phyloP scores from a whole-genome alignment of 2,113 vertebrate genomes.

The Ciconia stormi region DNA sequence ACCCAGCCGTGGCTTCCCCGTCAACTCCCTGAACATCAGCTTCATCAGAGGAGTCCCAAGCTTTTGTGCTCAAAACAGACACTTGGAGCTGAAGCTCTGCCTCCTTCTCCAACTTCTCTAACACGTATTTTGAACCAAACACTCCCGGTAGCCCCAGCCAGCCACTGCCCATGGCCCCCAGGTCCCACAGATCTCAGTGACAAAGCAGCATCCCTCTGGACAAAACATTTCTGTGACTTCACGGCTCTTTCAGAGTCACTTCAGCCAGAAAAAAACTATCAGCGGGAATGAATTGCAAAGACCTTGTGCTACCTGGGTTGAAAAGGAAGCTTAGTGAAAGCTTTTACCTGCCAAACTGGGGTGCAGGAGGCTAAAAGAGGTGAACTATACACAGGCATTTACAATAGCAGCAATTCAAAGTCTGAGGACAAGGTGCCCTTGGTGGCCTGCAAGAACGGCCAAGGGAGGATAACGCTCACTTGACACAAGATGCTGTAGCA shows the following conservation, averaged over 20 bases:
- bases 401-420: neutral
- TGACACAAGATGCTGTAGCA: neutral
- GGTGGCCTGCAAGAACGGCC: neutral
- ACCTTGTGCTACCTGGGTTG: neutral
- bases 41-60: neutral
- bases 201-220: neutral
- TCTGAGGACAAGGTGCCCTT: neutral
- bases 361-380: neutral
- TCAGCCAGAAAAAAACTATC: neutral
- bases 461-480: neutral
- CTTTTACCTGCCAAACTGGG: neutral
- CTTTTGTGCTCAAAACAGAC: neutral
- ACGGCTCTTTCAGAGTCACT: neutral
- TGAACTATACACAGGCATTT: neutral
- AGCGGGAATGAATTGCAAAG: neutral
- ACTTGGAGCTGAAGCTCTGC: neutral
- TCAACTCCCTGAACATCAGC: neutral
- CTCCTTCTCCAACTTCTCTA: neutral
- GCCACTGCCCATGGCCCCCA: neutral
- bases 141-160: neutral
- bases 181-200: neutral
- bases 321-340: neutral
- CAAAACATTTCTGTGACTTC: neutral
- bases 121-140: neutral
- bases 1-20: neutral